Evolutionary conservation across 2,888 invertebrate genomes (phyloP).

Genomic region (Xylophagus ater): DNA sequence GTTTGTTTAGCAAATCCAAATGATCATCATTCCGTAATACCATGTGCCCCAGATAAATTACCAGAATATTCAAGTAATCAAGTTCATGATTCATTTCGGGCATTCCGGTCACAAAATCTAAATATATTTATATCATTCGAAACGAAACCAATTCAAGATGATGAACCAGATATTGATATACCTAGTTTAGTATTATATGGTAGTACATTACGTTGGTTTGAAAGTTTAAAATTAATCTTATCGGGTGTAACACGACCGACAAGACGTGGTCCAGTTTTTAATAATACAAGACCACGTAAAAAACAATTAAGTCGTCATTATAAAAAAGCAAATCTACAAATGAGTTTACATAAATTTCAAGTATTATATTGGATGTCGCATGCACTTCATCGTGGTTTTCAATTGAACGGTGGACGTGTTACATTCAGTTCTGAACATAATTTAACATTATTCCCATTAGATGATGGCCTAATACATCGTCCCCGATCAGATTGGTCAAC

Average conservation of each 20-base stretch:
- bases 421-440: constrained; percentile 72
- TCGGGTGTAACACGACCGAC: constrained; percentile 92
- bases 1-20: constrained; percentile 84
- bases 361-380: constrained; percentile 91
- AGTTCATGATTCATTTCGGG: constrained; percentile 89
- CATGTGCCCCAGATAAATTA: constrained; percentile 90
- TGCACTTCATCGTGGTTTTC: constrained; percentile 85
- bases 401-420: constrained; percentile 69
- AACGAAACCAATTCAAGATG: constrained; percentile 51
- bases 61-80: constrained; percentile 96
- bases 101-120: constrained; percentile 80
- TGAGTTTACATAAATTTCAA: constrained; percentile 77
- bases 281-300: constrained; percentile 72
- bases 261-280: constrained; percentile 78
- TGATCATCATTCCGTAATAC: constrained; percentile 91
- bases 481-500: constrained; percentile 85
- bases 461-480: constrained; percentile 73
- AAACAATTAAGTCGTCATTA: constrained; percentile 89
- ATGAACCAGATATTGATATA: constrained; percentile 44
- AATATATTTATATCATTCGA: constrained; percentile 69
- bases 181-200: constrained; percentile 79
- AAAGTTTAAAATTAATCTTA: constrained; percentile 84
- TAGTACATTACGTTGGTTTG: constrained; percentile 89
- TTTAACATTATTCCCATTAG: constrained; percentile 57
- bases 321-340: constrained; percentile 70